Evolutionary conservation across 2,888 invertebrate genomes (phyloP).

Genomic region (Lissocephala sabroskyi): DNA sequence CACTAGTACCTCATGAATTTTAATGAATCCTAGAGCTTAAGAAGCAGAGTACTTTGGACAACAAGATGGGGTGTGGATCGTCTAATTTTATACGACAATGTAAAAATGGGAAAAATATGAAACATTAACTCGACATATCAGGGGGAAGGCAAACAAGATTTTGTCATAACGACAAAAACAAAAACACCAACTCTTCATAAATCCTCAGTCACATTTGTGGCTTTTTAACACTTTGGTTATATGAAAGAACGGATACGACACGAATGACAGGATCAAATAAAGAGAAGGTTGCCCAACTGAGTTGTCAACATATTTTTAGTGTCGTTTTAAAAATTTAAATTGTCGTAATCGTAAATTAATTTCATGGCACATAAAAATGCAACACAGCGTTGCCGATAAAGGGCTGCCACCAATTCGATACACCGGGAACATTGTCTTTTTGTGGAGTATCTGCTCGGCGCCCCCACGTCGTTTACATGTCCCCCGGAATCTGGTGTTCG

Average conservation of each 20-base stretch:
- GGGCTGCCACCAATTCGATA: too few species aligned
- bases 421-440: not conserved
- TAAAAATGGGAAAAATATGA: conserved; percentile 28
- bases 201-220: conserved; percentile 47
- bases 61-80: too few species aligned
- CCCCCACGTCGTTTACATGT: conserved; percentile 27
- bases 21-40: too few species aligned
- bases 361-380: conserved; percentile 70
- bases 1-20: too few species aligned
- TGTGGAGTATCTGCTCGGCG: conserved; percentile 2
- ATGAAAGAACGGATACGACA: too few species aligned
- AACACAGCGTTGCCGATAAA: conserved; percentile 17
- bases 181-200: conserved; percentile 27
- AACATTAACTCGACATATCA: conserved; percentile 47
- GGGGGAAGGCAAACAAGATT: conserved; percentile 7
- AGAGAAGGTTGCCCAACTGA: not conserved
- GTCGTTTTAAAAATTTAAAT: conserved; percentile 65
- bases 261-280: conserved; percentile 25
- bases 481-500: conserved; percentile 4
- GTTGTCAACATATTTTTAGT: conserved; percentile 62
- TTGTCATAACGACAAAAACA: not conserved
- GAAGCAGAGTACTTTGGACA: too few species aligned
- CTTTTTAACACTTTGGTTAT: conserved; percentile 61
- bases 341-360: conserved; percentile 71
- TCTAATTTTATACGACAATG: too few species aligned